Evolutionary conservation across 1,140 invertebrate species (phyloP).

Genomic region (Amphibalanus amphitrite): DNA sequence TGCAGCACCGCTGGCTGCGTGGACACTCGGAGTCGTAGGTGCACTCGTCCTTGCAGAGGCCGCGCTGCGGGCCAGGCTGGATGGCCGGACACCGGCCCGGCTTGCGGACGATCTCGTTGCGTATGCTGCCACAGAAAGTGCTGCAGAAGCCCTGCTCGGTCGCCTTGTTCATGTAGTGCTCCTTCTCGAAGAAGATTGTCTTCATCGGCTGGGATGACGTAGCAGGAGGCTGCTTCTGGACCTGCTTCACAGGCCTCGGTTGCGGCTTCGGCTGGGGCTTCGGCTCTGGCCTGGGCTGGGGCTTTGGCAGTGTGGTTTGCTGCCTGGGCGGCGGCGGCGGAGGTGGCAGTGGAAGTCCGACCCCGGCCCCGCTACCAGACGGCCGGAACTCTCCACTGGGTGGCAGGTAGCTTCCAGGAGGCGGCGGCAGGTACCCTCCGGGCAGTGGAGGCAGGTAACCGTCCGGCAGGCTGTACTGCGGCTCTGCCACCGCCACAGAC

Average conservation of each 20-base stretch:
- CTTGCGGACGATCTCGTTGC: neutral
- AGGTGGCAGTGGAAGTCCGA: too few species aligned
- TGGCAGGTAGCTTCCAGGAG: neutral
- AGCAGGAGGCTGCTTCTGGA: too few species aligned
- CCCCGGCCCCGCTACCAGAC: too few species aligned
- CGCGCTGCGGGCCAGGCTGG: too few species aligned
- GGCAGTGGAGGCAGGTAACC: neutral
- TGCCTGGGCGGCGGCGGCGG: neutral
- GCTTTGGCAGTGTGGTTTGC: too few species aligned
- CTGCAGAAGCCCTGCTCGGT: neutral
- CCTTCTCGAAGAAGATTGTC: conserved; percentile 4
- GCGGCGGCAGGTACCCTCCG: neutral
- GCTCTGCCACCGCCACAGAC: too few species aligned
- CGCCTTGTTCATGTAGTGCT: conserved; percentile 1
- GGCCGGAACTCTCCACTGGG: neutral
- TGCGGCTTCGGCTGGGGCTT: too few species aligned
- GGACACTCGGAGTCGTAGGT: conserved; percentile 3
- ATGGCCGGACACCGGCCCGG: neutral
- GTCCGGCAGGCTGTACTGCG: neutral
- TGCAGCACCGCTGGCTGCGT: conserved; percentile 1
- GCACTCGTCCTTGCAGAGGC: conserved; percentile 2
- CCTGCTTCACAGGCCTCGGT: too few species aligned
- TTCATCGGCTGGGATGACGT: neutral
- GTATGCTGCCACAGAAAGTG: neutral
- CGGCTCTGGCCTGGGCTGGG: neutral